Conservation (phyloP, 2,113 vertebrate genomes). For the Chloebia gouldiae region DNA sequence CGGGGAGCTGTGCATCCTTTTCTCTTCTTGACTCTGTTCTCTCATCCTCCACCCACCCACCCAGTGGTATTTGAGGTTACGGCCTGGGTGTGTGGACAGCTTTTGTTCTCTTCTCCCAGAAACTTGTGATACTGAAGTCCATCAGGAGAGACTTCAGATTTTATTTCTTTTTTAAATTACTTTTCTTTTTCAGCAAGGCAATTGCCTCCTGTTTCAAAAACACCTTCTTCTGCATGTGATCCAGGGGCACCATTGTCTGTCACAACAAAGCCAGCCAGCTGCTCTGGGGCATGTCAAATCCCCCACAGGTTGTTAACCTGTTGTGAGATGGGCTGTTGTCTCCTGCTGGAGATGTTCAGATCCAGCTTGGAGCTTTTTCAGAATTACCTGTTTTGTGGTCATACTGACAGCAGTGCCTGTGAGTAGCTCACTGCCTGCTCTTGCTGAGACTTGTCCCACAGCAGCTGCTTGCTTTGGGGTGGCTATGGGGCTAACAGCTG, state of each 20-base stretch:
- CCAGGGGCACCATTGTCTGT: fast-evolving
- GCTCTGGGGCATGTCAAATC: neutral
- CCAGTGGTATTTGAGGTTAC: neutral
- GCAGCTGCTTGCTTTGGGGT: fast-evolving
- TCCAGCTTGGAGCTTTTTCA: neutral
- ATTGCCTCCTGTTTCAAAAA: neutral
- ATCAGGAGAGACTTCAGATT: neutral
- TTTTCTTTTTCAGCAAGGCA: neutral
- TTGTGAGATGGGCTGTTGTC: neutral
- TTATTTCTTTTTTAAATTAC: neutral
- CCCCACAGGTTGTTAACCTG: neutral
- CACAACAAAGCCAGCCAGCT: neutral
- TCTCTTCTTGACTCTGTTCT: neutral
- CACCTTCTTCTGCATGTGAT: neutral
- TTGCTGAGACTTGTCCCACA: neutral
- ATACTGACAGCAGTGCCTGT: fast-evolving
- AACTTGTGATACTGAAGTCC: neutral
- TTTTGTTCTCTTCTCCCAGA: neutral
- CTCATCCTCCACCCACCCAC: neutral
- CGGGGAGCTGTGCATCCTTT: neutral
- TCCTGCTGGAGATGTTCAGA: neutral
- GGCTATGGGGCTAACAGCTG: neutral
- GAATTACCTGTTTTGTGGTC: neutral
- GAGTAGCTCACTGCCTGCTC: fast-evolving
- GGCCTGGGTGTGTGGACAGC: neutral